phyloP scores from a whole-genome alignment of 2,888 invertebrate species.

The Ectropis crepuscularia region DNA sequence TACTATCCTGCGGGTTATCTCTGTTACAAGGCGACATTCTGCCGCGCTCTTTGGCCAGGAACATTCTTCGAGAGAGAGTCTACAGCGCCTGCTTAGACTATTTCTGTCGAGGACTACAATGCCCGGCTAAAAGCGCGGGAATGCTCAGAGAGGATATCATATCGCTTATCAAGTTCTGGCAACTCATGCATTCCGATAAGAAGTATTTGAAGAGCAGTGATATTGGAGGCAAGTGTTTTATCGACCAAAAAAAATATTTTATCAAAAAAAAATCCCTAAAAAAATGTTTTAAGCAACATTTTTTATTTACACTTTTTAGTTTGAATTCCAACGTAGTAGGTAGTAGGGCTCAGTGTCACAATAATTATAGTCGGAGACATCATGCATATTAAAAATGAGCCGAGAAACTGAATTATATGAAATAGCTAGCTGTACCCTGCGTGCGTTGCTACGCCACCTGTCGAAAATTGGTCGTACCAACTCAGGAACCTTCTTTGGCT shows the following conservation, averaged over 20 bases:
- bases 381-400: too few relatives aligned
- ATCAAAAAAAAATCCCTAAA: too few relatives aligned
- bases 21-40: constrained; percentile 97
- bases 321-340: too few relatives aligned
- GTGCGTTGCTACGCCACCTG: too few relatives aligned
- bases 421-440: too few relatives aligned
- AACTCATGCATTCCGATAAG: constrained; percentile 96
- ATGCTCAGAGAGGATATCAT: constrained; percentile 95
- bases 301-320: too few relatives aligned
- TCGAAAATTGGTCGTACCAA: too few relatives aligned
- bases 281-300: neutral
- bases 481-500: too few relatives aligned
- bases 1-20: constrained; percentile 95
- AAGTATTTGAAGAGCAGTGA: constrained; percentile 94
- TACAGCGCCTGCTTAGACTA: constrained; percentile 98
- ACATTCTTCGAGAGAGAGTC: constrained; percentile 96
- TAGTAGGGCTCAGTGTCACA: too few relatives aligned
- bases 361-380: too few relatives aligned
- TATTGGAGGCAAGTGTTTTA: constrained; percentile 86
- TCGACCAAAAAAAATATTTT: neutral
- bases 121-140: constrained; percentile 92
- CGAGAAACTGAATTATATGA: too few relatives aligned
- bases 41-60: constrained; percentile 93
- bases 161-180: constrained; percentile 97
- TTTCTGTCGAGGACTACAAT: constrained; percentile 95